Percentiles rank a stretch among this genome's conserved stretches.
These are phyloP conservation scores for Mnemiopsis leidyi DNA, from an alignment of 37 sponge, comb jelly and placozoan genomes.

Conservation along the genomic window DNA sequence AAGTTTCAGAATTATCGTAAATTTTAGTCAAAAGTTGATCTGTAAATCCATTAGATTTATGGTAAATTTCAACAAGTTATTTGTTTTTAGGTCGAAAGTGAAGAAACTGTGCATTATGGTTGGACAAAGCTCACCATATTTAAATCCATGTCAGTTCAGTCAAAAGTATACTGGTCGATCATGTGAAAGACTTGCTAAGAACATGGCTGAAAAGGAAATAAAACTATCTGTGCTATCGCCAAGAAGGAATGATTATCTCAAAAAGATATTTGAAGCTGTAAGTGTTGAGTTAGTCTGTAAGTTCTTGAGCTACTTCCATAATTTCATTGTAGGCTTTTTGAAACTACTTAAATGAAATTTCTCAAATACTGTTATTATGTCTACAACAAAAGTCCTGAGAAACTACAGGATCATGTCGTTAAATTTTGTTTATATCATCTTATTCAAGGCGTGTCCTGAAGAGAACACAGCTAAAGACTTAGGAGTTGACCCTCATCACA, in stretches of 20 bases:
- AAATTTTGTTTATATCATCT: too few species aligned
- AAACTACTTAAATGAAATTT: too few species aligned
- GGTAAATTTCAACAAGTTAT: not conserved
- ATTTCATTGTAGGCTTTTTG: too few species aligned
- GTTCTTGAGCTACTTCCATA: too few species aligned
- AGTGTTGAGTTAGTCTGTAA: too few species aligned
- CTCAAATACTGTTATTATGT: too few species aligned
- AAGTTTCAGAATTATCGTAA: too few species aligned
- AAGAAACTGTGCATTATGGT: conserved; percentile 35
- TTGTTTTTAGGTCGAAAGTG: conserved; percentile 3
- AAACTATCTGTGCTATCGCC: conserved; percentile 22
- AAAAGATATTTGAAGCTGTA: conserved; percentile 56
- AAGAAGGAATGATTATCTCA: conserved; percentile 27
- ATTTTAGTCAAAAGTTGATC: not conserved
- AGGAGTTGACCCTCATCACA: conserved; percentile 10
- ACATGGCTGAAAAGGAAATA: conserved; percentile 43
- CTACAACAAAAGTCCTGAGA: too few species aligned
- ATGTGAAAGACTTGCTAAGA: conserved; percentile 54
- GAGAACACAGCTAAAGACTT: not conserved
- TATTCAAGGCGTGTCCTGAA: conserved; percentile 1
- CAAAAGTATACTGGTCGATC: conserved; percentile 1
- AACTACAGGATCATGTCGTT: too few species aligned
- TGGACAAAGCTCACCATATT: conserved; percentile 45
- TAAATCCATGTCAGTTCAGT: conserved; percentile 39
- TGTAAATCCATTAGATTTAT: not conserved